Conservation (phyloP, 2,888 invertebrate species). For the Euplagia quadripunctaria region DNA sequence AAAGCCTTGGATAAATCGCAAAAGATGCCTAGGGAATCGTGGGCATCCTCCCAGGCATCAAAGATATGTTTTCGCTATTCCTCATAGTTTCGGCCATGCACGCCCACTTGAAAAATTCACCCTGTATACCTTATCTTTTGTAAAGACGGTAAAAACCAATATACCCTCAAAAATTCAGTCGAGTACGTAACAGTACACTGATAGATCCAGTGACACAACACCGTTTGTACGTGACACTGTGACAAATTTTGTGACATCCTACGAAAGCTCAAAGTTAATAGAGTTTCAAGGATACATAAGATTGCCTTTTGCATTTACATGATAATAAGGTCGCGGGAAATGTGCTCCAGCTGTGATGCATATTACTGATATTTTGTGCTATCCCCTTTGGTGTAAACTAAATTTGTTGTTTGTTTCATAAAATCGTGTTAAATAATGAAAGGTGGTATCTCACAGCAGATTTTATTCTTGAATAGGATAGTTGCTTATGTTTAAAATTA, state of each 20-base stretch:
- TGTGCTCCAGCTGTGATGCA: constrained; percentile 9
- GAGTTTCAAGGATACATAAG: constrained; percentile 12
- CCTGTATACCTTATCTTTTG: neutral
- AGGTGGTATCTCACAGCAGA: neutral
- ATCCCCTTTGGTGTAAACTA: neutral
- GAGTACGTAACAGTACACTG: neutral
- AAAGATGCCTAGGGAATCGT: no score
- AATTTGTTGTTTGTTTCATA: neutral
- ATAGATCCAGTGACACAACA: neutral
- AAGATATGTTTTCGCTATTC: no score
- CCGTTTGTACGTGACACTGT: constrained; percentile 8
- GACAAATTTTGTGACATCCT: constrained; percentile 16
- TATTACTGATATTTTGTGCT: constrained; percentile 14
- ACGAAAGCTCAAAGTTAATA: constrained; percentile 13
- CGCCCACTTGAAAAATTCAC: no score
- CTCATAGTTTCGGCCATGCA: no score
- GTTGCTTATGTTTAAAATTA: no score
- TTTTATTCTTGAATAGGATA: neutral
- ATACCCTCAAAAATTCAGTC: neutral
- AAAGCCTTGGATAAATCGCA: no score
- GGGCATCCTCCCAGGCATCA: no score
- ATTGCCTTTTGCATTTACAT: constrained; percentile 23
- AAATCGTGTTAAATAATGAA: neutral
- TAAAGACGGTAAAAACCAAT: neutral
- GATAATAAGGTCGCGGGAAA: constrained; percentile 20